Percentiles rank a stretch among this genome's conserved stretches.
Conservation (phyloP, 2,888 invertebrate species). For the Idaea aversata region DNA sequence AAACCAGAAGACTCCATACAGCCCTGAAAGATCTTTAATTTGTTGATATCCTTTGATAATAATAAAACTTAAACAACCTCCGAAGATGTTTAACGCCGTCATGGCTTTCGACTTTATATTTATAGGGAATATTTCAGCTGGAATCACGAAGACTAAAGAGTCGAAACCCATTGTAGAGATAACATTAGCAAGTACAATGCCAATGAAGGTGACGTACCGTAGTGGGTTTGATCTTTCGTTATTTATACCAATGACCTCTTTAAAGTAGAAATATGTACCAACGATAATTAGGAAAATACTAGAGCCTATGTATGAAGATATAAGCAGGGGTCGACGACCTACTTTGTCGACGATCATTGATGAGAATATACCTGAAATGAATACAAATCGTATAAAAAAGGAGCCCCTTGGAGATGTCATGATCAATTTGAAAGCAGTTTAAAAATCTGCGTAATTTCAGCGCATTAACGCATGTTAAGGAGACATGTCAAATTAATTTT, state of each 20-base stretch:
- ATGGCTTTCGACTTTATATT: constrained; percentile 79
- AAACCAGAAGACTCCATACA: constrained; percentile 74
- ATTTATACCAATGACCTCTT: constrained; percentile 44
- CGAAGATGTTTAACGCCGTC: constrained; percentile 68
- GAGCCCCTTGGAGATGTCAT: background rate
- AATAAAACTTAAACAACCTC: constrained; percentile 70
- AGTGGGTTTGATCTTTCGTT: constrained; percentile 39
- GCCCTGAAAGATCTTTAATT: constrained; percentile 65
- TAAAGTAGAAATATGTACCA: constrained; percentile 63
- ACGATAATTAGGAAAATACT: constrained; percentile 41
- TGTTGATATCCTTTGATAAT: constrained; percentile 75
- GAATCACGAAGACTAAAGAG: constrained; percentile 71
- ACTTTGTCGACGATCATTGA: constrained; percentile 57
- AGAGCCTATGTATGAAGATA: constrained; percentile 61
- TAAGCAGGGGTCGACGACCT: constrained; percentile 72
- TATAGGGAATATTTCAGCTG: constrained; percentile 80
- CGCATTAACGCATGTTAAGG: too few species aligned
- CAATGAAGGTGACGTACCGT: constrained; percentile 62
- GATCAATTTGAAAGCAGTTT: background rate
- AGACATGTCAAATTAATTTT: too few species aligned
- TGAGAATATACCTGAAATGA: constrained; percentile 58
- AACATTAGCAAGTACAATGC: constrained; percentile 54
- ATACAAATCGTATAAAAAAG: constrained; percentile 4
- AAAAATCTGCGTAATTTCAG: background rate
- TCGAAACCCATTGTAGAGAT: constrained; percentile 68